phyloP scores from a whole-genome alignment of 2,888 invertebrate species.

The Nomada ferruginata region DNA sequence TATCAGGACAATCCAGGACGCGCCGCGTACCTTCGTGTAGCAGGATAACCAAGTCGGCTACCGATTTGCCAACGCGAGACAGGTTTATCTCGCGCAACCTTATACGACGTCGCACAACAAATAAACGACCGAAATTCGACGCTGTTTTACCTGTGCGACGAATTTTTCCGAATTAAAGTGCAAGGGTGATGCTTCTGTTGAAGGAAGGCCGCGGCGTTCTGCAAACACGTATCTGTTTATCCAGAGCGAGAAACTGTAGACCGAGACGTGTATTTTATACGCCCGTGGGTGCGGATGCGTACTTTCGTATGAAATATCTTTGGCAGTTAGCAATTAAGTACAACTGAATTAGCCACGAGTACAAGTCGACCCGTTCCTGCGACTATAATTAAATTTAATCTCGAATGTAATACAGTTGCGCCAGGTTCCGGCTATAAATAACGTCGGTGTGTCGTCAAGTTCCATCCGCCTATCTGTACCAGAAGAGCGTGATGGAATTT shows the following conservation, averaged over 20 bases:
- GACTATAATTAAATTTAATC: too few species aligned
- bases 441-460: too few species aligned
- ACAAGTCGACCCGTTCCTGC: too few species aligned
- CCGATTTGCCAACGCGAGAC: slow-evolving; percentile 60
- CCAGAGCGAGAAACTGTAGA: not conserved
- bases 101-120: slow-evolving; percentile 35
- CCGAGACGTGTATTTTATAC: too few species aligned
- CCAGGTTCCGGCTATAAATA: too few species aligned
- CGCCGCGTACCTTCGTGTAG: slow-evolving; percentile 60
- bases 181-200: not conserved
- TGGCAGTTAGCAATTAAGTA: too few species aligned
- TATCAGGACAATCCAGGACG: slow-evolving; percentile 70
- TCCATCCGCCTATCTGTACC: too few species aligned
- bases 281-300: not conserved
- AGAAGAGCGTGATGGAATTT: too few species aligned
- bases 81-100: slow-evolving; percentile 54
- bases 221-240: not conserved
- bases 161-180: not conserved
- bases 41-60: slow-evolving; percentile 61
- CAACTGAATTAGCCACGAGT: too few species aligned
- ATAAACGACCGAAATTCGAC: slow-evolving; percentile 39
- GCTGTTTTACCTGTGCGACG: slow-evolving; percentile 10
- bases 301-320: too few species aligned
- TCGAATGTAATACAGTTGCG: too few species aligned
- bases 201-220: not conserved